phyloP scores from a whole-genome alignment of 1,140 invertebrate genomes.

The Aradophagus sp. region DNA sequence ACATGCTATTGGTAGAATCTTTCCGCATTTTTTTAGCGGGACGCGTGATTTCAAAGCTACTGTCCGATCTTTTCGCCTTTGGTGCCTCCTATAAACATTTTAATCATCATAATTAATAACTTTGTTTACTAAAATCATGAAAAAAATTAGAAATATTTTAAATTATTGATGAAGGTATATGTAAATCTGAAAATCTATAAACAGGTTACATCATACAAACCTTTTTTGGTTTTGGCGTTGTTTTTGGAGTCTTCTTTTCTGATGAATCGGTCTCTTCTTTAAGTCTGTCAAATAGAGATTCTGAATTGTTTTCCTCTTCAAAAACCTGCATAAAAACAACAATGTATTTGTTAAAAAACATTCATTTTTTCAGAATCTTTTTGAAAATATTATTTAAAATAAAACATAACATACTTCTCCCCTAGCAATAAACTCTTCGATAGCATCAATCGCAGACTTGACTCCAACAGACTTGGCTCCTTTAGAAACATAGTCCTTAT shows the following conservation, averaged over 20 bases:
- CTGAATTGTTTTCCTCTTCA: constrained; percentile 76
- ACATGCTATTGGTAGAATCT: constrained; percentile 67
- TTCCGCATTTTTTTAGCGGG: constrained; percentile 70
- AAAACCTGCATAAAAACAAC: constrained; percentile 66
- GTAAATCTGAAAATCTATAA: constrained; percentile 11
- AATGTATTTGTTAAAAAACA: too few species aligned
- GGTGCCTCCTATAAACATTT: constrained; percentile 67
- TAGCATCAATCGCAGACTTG: constrained; percentile 89
- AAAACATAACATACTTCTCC: constrained; percentile 76
- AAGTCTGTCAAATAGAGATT: constrained; percentile 83
- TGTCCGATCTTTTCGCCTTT: constrained; percentile 67
- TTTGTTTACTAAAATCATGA: constrained; percentile 3
- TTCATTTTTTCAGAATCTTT: too few species aligned
- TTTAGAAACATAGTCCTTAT: constrained; percentile 86
- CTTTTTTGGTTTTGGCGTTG: constrained; percentile 73
- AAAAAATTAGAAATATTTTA: neutral
- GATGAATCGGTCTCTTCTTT: constrained; percentile 75
- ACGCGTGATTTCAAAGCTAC: constrained; percentile 59
- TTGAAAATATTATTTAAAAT: constrained; percentile 6
- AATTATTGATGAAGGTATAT: too few species aligned
- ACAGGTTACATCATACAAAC: constrained; percentile 55
- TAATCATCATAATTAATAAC: constrained; percentile 3
- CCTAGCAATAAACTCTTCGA: constrained; percentile 88
- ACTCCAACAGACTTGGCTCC: constrained; percentile 86
- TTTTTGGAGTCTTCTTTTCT: constrained; percentile 75